These are phyloP conservation scores for Cariama cristata DNA, from an alignment of 2,113 vertebrate species.

Conservation along the genomic window DNA sequence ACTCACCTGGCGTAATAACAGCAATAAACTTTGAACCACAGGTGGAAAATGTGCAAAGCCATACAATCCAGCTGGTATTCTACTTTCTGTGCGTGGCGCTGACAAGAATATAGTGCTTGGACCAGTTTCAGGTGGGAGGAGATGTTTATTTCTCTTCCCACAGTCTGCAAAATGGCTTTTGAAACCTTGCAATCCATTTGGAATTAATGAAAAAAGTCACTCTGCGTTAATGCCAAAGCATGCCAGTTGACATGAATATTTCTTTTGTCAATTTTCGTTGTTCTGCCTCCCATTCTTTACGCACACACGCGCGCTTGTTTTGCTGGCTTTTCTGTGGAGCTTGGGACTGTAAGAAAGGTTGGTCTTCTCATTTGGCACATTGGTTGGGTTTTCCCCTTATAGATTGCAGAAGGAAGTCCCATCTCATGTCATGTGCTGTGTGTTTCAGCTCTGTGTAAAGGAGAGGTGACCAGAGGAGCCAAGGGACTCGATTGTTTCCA, in stretches of 20 bases:
- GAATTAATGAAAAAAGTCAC: background rate
- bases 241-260: background rate
- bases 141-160: background rate
- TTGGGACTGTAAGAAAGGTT: background rate
- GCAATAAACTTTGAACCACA: conserved; percentile 14
- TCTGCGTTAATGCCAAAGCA: background rate
- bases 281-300: background rate
- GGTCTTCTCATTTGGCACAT: background rate
- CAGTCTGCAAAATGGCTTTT: background rate
- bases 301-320: no score
- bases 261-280: background rate
- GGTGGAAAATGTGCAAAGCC: conserved; percentile 19
- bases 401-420: background rate
- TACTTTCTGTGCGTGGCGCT: background rate
- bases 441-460: background rate
- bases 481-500: background rate
- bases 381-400: background rate
- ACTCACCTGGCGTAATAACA: conserved; percentile 45
- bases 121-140: background rate
- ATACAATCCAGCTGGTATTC: conserved; percentile 10
- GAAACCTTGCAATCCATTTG: background rate
- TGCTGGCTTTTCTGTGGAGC: background rate
- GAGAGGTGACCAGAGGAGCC: background rate
- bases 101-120: background rate
- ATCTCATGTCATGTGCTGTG: background rate